Evolutionary conservation across 2,797 vertebrate species (phyloP), one percentile per base, ranked within the genome.

Genomic region (Karalla daura): DNA sequence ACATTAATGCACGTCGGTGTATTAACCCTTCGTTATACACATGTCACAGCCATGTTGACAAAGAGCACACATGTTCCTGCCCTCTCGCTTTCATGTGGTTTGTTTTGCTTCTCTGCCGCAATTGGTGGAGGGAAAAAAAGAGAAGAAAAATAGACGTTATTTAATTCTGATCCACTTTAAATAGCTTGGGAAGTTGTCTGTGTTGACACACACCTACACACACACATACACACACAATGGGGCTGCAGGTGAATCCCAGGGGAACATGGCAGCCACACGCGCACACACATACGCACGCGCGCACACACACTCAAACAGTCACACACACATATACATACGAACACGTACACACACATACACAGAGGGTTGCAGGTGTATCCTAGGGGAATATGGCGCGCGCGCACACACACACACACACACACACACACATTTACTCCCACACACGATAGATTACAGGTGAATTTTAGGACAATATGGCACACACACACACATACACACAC

Each of bases 361-460:
- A 61, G 61, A 27, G n/a, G 12, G 32, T 47, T 62, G 59, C 66
- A 79, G 66, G 69, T 83, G 73, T 64, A 54, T 69, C 74, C 17
- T 36, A 25, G 11, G 62, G 56, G 61, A 62, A 46, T 32, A 23
- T 36, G 47, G 36, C 27, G 66, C 35, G 33, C 46, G 36, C 45
- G n/a, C n/a, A 56, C 55, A 35, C 14, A 20, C 52, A 37, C 7
- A 51, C n/a, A n/a, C n/a, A n/a, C 44, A 43, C 46, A 54, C 46
- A 39, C 51, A 43, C 17, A 54, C 30, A 41, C 15, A 27, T n/a
- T n/a, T n/a, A n/a, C n/a, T n/a, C n/a, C n/a, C 49, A 35, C 43
- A 52, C 61, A 52, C 64, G 58, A 63, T 71, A 27, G n/a, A 10
- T 47, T 62, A 55, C 66, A 79, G 66, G 69, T 83, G 73, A 67